These are phyloP conservation scores for Habroteleia sp. DNA, from an alignment of 2,888 invertebrate genomes.

Conservation along the genomic window DNA sequence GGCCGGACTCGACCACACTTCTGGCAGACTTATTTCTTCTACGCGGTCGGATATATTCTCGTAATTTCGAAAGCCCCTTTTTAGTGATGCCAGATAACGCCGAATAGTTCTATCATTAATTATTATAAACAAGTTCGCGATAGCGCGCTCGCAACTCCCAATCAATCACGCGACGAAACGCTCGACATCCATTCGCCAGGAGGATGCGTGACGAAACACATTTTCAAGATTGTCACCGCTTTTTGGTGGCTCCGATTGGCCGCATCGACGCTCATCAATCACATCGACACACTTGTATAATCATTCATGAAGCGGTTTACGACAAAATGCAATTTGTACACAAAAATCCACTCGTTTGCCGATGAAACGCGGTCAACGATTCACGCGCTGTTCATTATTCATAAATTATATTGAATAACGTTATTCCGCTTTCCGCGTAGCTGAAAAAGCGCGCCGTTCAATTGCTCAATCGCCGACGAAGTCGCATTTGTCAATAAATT, in stretches of 20 bases:
- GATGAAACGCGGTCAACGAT: constrained; percentile 44
- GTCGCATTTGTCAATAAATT: constrained; percentile 7
- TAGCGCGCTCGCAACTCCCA: constrained; percentile 31
- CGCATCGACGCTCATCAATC: constrained; percentile 45
- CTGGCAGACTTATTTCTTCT: too few species aligned
- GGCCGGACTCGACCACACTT: too few species aligned
- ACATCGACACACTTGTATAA: constrained; percentile 51
- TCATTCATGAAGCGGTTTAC: constrained; percentile 37
- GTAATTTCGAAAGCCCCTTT: constrained; percentile 25
- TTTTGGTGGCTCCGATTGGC: constrained; percentile 45
- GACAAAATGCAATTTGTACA: constrained; percentile 46
- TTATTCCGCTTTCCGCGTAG: constrained; percentile 15
- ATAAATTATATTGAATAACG: constrained; percentile 9
- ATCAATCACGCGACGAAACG: constrained; percentile 54
- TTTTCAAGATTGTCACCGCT: constrained; percentile 54
- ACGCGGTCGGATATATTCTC: too few species aligned
- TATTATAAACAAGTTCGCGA: constrained; percentile 54
- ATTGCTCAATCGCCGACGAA: constrained; percentile 8
- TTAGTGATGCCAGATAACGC: constrained; percentile 26
- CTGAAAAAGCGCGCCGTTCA: constrained; percentile 3
- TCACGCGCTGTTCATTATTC: constrained; percentile 42
- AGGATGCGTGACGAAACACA: constrained; percentile 56
- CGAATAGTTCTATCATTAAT: constrained; percentile 46
- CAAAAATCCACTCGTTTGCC: constrained; percentile 20
- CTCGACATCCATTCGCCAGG: constrained; percentile 33